Evolutionary conservation across 1,140 invertebrate species (phyloP).

Genomic region (Leptoteleia sp.): DNA sequence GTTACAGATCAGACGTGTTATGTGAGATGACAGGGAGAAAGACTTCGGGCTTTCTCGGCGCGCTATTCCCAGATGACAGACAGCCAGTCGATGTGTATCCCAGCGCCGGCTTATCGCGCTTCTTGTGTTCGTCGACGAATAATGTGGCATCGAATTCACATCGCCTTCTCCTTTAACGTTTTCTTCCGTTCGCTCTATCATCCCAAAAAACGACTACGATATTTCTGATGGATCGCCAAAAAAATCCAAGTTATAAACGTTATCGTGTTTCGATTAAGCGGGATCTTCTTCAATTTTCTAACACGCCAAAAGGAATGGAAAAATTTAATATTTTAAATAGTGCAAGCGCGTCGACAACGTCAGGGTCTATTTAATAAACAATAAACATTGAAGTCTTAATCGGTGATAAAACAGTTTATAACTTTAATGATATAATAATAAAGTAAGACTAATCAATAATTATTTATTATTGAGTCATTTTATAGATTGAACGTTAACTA

Average conservation of each 20-base stretch:
- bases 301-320: too few relatives aligned
- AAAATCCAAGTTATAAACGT: constrained; percentile 10
- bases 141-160: constrained; percentile 56
- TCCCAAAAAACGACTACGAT: constrained; percentile 33
- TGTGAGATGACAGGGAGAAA: constrained; percentile 54
- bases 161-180: constrained; percentile 42
- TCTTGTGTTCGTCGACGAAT: constrained; percentile 56
- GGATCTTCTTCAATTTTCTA: too few relatives aligned
- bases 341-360: too few relatives aligned
- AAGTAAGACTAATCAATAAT: too few relatives aligned
- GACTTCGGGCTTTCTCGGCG: constrained; percentile 50
- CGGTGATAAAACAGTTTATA: too few relatives aligned
- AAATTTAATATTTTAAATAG: too few relatives aligned
- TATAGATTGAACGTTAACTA: too few relatives aligned
- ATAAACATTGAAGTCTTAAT: too few relatives aligned
- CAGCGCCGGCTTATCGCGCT: constrained; percentile 47
- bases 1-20: constrained; percentile 61
- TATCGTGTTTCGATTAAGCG: constrained; percentile 19
- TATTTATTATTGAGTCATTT: too few relatives aligned
- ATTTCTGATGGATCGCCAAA: constrained; percentile 29
- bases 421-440: too few relatives aligned
- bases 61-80: constrained; percentile 61
- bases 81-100: constrained; percentile 58
- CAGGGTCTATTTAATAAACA: too few relatives aligned
- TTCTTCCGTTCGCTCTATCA: constrained; percentile 46